Base-by-base conservation (phyloP, 2,888 invertebrate genomes). In the Junonia oenone region DNA sequence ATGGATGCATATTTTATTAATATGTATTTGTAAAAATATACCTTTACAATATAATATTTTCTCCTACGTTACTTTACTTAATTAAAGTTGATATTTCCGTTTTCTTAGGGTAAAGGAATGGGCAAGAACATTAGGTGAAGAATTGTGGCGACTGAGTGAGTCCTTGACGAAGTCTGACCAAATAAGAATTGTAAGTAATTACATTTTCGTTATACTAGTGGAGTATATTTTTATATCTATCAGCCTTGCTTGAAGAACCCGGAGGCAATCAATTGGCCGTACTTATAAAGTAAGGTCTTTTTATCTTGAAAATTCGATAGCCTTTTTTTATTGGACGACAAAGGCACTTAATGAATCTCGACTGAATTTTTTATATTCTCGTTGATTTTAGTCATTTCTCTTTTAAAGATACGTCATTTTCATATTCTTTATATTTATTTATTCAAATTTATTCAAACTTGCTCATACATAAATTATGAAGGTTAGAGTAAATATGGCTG, bases 121-220 rank as follows among this genome's bases (percentile, higher is more conserved):
- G 97, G 96, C 96, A 17, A 91, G 93, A 62, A 91, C 91, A 57
- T 91, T 97, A 58, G 97, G 97, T 29, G 93, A 93, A 61, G 96
- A 96, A 73, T 83, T 97, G 63, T 96, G 94, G 94, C 92, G 93
- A 68, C 91, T 97, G 61, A 96, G 95, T 53, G 92, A 93, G 72
- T 92, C 92, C 62, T 93, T 96, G 68, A 96, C 96, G 31, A 95
- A 95, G 79, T 93, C 94, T 50, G 91, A 93, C 65, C 94, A 96
- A 82, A 94, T 97, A 58, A 93, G 94, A 85, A 90, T 91, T 66
- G 96, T 96, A 82, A 93, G 92, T 91, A 61, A 15, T 11, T 26
- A 11, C 11, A 37, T 33, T 47, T 13, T 17, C 45, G 9, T 22
- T 46, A 37, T 38, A 38, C 19, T 17, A 35, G 14, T 14, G n/a